Evolutionary conservation across 2,113 vertebrate species (phyloP).

Genomic region (Istiophorus platypterus): DNA sequence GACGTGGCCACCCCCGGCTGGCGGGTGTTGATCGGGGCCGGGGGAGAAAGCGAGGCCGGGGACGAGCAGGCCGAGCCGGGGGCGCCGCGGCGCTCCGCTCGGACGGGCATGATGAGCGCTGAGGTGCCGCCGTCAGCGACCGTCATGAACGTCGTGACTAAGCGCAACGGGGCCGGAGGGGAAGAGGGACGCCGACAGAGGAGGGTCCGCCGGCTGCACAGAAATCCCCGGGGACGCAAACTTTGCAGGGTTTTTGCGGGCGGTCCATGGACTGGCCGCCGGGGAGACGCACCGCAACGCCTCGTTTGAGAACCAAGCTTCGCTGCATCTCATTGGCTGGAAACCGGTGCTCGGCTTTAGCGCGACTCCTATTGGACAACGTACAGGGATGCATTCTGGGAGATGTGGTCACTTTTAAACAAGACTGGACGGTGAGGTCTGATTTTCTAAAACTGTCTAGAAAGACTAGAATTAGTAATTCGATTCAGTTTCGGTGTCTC

Average conservation of each 20-base stretch:
- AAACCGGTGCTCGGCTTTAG: background rate
- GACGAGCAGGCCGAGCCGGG: conserved; percentile 82
- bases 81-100: conserved; percentile 86
- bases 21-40: conserved; percentile 94
- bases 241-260: conserved; percentile 17
- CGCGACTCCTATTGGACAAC: conserved; percentile 62
- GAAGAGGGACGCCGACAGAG: background rate
- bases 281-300: conserved; percentile 14
- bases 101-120: conserved; percentile 91
- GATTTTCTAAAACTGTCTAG: background rate
- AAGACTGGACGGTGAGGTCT: no score
- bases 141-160: conserved; percentile 66
- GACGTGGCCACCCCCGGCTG: conserved; percentile 94
- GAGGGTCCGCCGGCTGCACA: background rate
- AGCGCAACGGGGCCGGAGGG: background rate
- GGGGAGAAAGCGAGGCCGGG: conserved; percentile 90
- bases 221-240: conserved; percentile 10
- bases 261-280: conserved; percentile 15
- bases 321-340: conserved; percentile 70
- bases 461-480: background rate
- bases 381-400: conserved; percentile 40
- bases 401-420: conserved; percentile 22
- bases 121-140: conserved; percentile 71
- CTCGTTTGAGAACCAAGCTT: conserved; percentile 48
- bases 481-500: background rate